Evolutionary conservation across 2,113 vertebrate species (phyloP), one percentile per base, ranked within the genome.

Genomic region (Elephas maximus): DNA sequence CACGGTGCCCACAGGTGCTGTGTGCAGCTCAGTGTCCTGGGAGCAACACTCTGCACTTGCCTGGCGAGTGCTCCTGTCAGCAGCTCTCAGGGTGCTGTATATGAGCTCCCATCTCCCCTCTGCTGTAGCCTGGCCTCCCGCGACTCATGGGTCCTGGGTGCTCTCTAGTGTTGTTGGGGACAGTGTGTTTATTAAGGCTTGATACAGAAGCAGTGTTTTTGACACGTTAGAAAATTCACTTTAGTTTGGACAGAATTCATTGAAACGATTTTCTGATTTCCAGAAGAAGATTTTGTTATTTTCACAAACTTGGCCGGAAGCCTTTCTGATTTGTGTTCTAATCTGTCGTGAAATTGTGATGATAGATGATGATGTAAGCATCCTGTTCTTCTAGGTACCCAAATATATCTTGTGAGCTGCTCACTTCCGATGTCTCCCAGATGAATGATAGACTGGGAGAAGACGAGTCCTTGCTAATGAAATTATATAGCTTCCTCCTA

Each of bases 361-460:
- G 41, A 2, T 62, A 77, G 84, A 94, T 95, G 95, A 90, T 96
- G 92, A 97, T 44, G 3, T 14, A 6, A 77, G 57, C 89, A 8
- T 95, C 91, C 89, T 63, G 0, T 63, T 97, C 93, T 97, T 97
- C 48, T 86, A 99, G 99, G 97, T 99, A 99, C 89, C 99, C 99
- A 96, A 99, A 99, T 98, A 99, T 99, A 99, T 99, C 99, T 0
- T 99, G 99, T 98, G 99, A 99, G 98, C 99, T 99, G 97, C 99
- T 99, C 79, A 99, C 99, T 37, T 99, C 99, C 69, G 99, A 99
- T 95, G 99, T 99, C 91, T 99, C 99, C 78, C 99, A 99, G 98
- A 99, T 99, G 97, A 99, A 99, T 30, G 99, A 99, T 96, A 98
- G 99, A 93, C 98, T 99, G 98, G 99, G 99, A 94, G 99, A 99